Evolutionary conservation across 2,797 vertebrate species (phyloP).

Genomic region (Sebastes variabilis): DNA sequence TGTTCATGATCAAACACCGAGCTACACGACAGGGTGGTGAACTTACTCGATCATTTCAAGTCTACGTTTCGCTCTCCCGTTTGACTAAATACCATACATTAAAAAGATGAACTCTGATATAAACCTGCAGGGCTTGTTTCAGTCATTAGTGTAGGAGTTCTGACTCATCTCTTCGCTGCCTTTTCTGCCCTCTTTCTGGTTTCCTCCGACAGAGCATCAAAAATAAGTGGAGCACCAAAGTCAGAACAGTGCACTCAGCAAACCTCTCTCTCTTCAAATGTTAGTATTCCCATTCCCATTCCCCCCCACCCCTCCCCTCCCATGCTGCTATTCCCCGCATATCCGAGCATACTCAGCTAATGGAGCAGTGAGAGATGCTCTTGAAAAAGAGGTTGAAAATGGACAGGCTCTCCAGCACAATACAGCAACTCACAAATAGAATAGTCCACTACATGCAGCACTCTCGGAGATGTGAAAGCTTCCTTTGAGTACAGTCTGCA

Average conservation of each 20-base stretch:
- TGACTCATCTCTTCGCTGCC: slow-evolving; percentile 65
- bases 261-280: slow-evolving; percentile 66
- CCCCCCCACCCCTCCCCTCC: neutral
- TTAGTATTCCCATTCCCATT: slow-evolving; percentile 51
- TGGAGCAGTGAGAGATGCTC: slow-evolving; percentile 74
- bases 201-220: slow-evolving; percentile 58
- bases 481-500: slow-evolving; percentile 45
- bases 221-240: slow-evolving; percentile 67
- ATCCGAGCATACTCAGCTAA: slow-evolving; percentile 71
- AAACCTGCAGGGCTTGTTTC: slow-evolving; percentile 38
- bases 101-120: slow-evolving; percentile 24
- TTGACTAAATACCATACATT: slow-evolving; percentile 24
- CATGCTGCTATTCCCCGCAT: slow-evolving; percentile 44
- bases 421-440: slow-evolving; percentile 67
- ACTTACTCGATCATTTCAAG: slow-evolving; percentile 11
- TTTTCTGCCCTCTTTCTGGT: slow-evolving; percentile 55
- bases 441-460: slow-evolving; percentile 37
- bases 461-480: slow-evolving; percentile 56
- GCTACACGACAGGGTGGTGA: neutral
- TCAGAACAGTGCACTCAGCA: slow-evolving; percentile 65
- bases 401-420: slow-evolving; percentile 72
- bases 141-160: slow-evolving; percentile 65
- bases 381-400: slow-evolving; percentile 71
- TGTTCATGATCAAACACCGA: neutral
- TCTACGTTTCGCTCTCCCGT: neutral